Percentiles rank a stretch among this genome's conserved stretches.
Conservation (phyloP, 92 coral and sea anemone species). For the Parazoanthus darwini region DNA sequence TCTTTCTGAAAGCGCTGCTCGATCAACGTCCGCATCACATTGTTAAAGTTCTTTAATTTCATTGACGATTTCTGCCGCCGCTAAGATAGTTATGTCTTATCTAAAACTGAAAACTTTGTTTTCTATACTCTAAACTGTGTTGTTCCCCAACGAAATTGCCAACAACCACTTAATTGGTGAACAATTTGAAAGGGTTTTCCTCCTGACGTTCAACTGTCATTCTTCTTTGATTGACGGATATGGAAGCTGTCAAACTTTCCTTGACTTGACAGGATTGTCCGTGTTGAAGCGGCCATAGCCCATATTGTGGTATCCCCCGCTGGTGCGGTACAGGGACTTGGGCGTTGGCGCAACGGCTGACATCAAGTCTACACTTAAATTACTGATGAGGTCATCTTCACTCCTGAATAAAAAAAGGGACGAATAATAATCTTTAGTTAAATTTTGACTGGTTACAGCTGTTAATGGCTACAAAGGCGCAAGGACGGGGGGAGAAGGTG, state of each 20-base stretch:
- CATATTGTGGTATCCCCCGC: conserved; percentile 86
- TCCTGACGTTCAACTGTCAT: not conserved
- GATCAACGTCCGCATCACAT: no score
- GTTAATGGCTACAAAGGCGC: not conserved
- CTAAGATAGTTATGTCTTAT: not conserved
- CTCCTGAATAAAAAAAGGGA: conserved; percentile 55
- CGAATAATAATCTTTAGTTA: not conserved
- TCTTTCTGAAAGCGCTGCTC: not conserved
- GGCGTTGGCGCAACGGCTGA: conserved; percentile 98
- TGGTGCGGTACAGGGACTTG: conserved; percentile 95
- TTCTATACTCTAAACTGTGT: not conserved
- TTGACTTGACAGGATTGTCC: conserved; percentile 88
- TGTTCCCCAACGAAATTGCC: not conserved
- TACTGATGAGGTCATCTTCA: conserved; percentile 78
- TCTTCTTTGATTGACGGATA: not conserved
- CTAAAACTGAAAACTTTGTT: not conserved
- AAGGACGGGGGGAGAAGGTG: no score
- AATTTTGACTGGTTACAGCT: not conserved
- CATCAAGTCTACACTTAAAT: conserved; percentile 88
- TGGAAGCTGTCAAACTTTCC: conserved; percentile 47
- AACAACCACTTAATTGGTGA: not conserved
- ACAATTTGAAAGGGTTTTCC: not conserved
- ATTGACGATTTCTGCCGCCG: not conserved
- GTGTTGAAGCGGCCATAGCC: conserved; percentile 89
- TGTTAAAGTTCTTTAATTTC: not conserved